These are phyloP conservation scores for Isoperla grammatica DNA, from an alignment of 2,888 invertebrate genomes.

Conservation along the genomic window DNA sequence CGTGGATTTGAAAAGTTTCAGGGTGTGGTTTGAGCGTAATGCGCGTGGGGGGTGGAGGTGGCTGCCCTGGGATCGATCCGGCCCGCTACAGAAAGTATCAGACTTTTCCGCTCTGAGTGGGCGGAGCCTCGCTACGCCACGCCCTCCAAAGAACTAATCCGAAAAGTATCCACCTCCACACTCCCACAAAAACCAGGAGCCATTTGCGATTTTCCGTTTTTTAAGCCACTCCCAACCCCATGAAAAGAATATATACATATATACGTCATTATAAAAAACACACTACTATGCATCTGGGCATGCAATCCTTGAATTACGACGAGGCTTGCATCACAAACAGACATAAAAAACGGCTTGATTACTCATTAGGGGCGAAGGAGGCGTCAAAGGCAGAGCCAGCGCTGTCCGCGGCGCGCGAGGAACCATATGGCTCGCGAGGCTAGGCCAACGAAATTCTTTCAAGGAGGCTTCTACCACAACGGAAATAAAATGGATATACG, in stretches of 20 bases:
- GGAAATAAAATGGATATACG: neutral
- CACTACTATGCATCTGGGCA: slow-evolving; percentile 14
- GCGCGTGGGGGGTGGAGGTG: neutral
- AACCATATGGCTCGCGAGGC: too few relatives aligned
- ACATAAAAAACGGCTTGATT: slow-evolving; percentile 31
- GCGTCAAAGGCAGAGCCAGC: neutral
- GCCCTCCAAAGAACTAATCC: slow-evolving; percentile 9
- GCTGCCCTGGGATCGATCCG: slow-evolving; percentile 18
- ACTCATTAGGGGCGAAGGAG: slow-evolving; percentile 26
- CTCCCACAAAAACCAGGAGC: slow-evolving; percentile 28
- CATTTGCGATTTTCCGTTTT: slow-evolving; percentile 21
- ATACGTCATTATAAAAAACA: slow-evolving; percentile 26
- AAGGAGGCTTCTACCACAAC: slow-evolving; percentile 10
- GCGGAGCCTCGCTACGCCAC: slow-evolving; percentile 11
- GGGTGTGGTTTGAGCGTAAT: slow-evolving; percentile 24
- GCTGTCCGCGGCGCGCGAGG: neutral
- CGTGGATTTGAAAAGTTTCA: slow-evolving; percentile 30
- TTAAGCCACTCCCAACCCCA: slow-evolving; percentile 4
- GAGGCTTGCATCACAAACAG: slow-evolving; percentile 30
- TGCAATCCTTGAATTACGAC: slow-evolving; percentile 29
- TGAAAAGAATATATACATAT: slow-evolving; percentile 12
- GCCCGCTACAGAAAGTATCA: slow-evolving; percentile 18
- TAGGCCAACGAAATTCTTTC: slow-evolving; percentile 13
- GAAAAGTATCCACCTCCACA: slow-evolving; percentile 21
- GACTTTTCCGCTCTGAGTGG: slow-evolving; percentile 5